A percentile compares a stretch with the other conserved stretches of the same genome.
phyloP scores from a whole-genome alignment of 2,113 vertebrate genomes.

The Morone chrysops region DNA sequence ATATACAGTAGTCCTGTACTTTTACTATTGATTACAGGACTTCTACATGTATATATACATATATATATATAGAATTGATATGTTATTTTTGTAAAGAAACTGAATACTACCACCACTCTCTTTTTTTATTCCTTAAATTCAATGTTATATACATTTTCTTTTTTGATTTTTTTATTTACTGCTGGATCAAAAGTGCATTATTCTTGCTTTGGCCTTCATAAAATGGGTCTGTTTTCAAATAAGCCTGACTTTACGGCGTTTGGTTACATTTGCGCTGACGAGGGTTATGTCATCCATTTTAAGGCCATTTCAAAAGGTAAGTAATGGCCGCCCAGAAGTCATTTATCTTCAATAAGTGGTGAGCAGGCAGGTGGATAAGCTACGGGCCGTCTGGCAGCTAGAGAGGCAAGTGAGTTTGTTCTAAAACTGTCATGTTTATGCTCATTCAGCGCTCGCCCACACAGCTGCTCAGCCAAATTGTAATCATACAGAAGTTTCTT shows the following conservation, averaged over 20 bases:
- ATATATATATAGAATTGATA: too few relatives aligned
- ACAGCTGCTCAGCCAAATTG: conserved; percentile 44
- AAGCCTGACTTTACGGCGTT: conserved; percentile 57
- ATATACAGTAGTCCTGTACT: too few relatives aligned
- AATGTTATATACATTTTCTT: background rate
- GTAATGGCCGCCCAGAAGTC: conserved; percentile 64
- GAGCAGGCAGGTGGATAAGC: conserved; percentile 69
- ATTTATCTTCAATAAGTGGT: conserved; percentile 73
- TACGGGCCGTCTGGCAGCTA: conserved; percentile 55
- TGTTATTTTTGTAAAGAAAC: too few relatives aligned
- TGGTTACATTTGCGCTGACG: conserved; percentile 64
- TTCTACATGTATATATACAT: too few relatives aligned
- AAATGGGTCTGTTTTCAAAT: conserved; percentile 59
- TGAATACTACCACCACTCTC: too few relatives aligned
- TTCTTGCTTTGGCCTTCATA: conserved; percentile 24
- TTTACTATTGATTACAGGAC: too few relatives aligned
- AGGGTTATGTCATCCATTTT: conserved; percentile 56
- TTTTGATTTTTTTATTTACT: conserved; percentile 29
- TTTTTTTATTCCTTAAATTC: too few relatives aligned
- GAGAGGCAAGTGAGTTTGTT: conserved; percentile 49
- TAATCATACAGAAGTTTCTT: conserved; percentile 55
- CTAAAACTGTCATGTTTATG: conserved; percentile 71
- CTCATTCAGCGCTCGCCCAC: conserved; percentile 61
- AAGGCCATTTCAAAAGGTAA: conserved; percentile 67
- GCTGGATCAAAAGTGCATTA: conserved; percentile 32